phyloP scores from a whole-genome alignment of 2,113 vertebrate genomes.

The Cercocebus atys region DNA sequence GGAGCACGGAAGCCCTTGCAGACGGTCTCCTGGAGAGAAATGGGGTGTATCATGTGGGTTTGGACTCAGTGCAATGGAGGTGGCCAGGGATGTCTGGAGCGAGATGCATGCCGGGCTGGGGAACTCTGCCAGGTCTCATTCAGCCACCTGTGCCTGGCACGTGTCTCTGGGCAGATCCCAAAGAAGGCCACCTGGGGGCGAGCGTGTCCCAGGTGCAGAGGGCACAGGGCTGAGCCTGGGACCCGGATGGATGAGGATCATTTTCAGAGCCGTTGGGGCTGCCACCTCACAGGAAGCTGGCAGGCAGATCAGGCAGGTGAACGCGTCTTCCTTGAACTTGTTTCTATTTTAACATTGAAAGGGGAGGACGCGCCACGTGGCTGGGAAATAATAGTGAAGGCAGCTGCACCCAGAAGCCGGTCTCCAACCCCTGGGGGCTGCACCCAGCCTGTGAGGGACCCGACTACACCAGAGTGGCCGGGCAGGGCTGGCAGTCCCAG shows the following conservation, averaged over 20 bases:
- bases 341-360: neutral
- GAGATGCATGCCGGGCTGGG: neutral
- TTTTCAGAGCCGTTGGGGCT: neutral
- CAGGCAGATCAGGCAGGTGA: no score
- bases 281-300: no score
- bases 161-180: neutral
- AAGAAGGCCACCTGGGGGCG: neutral
- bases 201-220: neutral
- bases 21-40: no score
- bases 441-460: neutral
- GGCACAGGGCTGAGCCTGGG: neutral
- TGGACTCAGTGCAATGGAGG: neutral
- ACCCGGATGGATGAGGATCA: no score
- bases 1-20: rapidly evolving
- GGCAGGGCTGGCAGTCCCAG: neutral
- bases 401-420: rapidly evolving
- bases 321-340: neutral
- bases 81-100: neutral
- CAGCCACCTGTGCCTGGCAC: neutral
- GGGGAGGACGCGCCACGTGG: rapidly evolving
- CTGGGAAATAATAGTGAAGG: neutral
- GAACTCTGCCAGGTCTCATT: neutral
- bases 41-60: rapidly evolving
- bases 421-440: neutral
- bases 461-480: neutral